phyloP scores from a whole-genome alignment of 2,888 invertebrate species.

The Drosophila neutralis region DNA sequence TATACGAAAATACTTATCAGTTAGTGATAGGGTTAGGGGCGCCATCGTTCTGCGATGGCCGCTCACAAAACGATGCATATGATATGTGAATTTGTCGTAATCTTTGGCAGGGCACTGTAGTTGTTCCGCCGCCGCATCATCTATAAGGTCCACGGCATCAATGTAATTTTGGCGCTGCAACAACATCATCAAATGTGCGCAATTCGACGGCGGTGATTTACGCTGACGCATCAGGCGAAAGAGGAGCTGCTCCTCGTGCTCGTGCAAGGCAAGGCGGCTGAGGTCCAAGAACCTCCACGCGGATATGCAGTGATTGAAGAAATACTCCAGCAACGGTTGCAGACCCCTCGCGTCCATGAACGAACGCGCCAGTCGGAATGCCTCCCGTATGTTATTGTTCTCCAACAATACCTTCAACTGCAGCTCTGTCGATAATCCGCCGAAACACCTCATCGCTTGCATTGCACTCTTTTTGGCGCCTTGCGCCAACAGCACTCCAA shows the following conservation, averaged over 20 bases:
- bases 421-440: conserved; percentile 69
- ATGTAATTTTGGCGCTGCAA: conserved; percentile 83
- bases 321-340: conserved; percentile 73
- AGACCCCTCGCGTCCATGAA: conserved; percentile 72
- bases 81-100: conserved; percentile 68
- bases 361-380: conserved; percentile 82
- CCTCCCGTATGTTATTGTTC: conserved; percentile 82
- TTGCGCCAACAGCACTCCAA: conserved; percentile 76
- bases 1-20: conserved; percentile 81
- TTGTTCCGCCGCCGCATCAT: conserved; percentile 75
- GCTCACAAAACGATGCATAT: conserved; percentile 78
- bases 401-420: conserved; percentile 81
- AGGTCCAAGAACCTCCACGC: conserved; percentile 77
- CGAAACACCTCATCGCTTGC: conserved; percentile 73
- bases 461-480: conserved; percentile 75
- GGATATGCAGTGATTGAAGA: conserved; percentile 79
- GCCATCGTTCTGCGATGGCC: conserved; percentile 84
- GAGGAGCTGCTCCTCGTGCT: conserved; percentile 80
- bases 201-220: conserved; percentile 73
- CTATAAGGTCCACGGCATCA: conserved; percentile 83
- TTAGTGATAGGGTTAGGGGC: conserved; percentile 80
- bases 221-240: conserved; percentile 76
- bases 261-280: conserved; percentile 79
- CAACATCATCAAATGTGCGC: conserved; percentile 82
- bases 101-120: conserved; percentile 1